Percentiles rank a stretch among this genome's conserved stretches.
These are phyloP conservation scores for Andrena hattorfiana DNA, from an alignment of 2,888 invertebrate genomes.

Conservation along the genomic window DNA sequence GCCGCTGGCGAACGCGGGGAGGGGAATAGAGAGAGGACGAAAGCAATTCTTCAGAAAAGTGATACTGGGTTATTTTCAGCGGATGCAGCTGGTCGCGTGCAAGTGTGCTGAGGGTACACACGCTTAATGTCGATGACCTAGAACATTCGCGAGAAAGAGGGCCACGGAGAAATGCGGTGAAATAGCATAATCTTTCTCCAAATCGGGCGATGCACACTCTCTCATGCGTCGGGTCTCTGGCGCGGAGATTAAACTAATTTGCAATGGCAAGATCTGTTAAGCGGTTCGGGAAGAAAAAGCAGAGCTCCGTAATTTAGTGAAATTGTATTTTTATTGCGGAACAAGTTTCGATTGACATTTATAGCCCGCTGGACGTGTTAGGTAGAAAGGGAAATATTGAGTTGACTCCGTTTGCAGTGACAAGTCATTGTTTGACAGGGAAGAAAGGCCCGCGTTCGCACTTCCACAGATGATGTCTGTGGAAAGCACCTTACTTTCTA, in stretches of 20 bases:
- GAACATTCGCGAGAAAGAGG: conserved; percentile 39
- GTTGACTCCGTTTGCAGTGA: background rate
- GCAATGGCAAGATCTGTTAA: background rate
- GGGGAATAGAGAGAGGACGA: background rate
- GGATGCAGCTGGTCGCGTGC: conserved; percentile 21
- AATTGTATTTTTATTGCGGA: conserved; percentile 13
- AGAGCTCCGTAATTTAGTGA: background rate
- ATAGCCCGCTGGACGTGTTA: background rate
- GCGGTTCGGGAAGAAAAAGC: background rate
- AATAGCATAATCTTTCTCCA: conserved; percentile 30
- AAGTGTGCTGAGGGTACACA: conserved; percentile 24
- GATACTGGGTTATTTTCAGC: conserved; percentile 21
- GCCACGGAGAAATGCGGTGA: conserved; percentile 47
- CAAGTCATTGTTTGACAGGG: conserved; percentile 45
- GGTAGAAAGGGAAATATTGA: background rate
- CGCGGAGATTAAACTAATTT: background rate
- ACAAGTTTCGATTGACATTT: background rate
- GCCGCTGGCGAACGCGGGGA: background rate
- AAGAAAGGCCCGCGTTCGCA: conserved; percentile 27
- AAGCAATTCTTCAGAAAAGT: conserved; percentile 35
- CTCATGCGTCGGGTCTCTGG: background rate
- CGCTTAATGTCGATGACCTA: conserved; percentile 48
- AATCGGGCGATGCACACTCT: background rate
- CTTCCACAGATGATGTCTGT: conserved; percentile 40
- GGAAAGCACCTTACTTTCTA: conserved; percentile 80